Percentiles rank a stretch among this genome's conserved stretches.
phyloP scores from a whole-genome alignment of 2,797 vertebrate genomes.

The Sebastes variabilis region DNA sequence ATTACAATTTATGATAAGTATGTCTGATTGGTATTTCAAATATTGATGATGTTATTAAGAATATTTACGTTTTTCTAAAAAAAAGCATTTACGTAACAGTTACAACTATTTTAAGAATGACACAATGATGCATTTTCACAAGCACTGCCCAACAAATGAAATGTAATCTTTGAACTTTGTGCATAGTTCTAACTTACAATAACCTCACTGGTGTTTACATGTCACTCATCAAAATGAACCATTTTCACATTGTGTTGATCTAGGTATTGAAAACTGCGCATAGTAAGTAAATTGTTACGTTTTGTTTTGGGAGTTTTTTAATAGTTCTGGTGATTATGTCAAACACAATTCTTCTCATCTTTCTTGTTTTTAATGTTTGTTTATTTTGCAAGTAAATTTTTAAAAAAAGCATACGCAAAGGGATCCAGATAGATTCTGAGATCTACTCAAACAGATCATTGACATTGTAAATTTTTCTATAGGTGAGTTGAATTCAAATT shows the following conservation, averaged over 20 bases:
- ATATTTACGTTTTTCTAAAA: conserved; percentile 17
- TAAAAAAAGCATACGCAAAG: not conserved
- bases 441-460: conserved; percentile 30
- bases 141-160: conserved; percentile 12
- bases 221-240: conserved; percentile 6
- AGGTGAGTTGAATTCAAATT: conserved; percentile 29
- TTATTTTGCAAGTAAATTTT: conserved; percentile 12
- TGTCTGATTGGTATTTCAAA: conserved; percentile 20
- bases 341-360: not conserved
- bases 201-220: conserved; percentile 42
- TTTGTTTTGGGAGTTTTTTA: not conserved
- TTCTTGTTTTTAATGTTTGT: conserved; percentile 9
- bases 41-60: conserved; percentile 11
- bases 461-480: conserved; percentile 43
- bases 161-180: conserved; percentile 8
- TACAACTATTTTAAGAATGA: not conserved
- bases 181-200: not conserved
- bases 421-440: conserved; percentile 16
- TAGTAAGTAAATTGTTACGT: not conserved
- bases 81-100: conserved; percentile 35
- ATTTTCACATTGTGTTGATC: conserved; percentile 12
- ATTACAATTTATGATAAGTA: conserved; percentile 14
- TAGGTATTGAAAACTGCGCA: conserved; percentile 14
- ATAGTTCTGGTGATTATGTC: conserved; percentile 20
- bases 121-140: conserved; percentile 15